Conservation (phyloP, 2,888 invertebrate genomes). For the Hoplodrina ambigua region DNA sequence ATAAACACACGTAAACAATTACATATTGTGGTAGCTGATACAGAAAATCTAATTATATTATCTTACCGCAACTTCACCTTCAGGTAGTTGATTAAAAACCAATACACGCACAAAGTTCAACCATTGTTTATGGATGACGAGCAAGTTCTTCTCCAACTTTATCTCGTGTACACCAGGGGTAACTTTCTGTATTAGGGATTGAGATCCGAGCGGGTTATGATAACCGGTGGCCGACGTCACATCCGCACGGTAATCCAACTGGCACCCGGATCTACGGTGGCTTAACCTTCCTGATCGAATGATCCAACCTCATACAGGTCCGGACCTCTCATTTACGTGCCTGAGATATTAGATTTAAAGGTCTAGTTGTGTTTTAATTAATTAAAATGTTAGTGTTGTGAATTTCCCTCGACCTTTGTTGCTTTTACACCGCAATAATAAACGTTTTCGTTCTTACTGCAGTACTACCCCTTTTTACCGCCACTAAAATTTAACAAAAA, state of each 20-base stretch:
- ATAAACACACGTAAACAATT: background rate
- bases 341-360: conserved; percentile 28
- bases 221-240: conserved; percentile 48
- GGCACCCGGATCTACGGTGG: conserved; percentile 49
- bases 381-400: conserved; percentile 27
- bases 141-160: conserved; percentile 41
- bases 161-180: conserved; percentile 12
- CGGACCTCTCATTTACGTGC: conserved; percentile 44
- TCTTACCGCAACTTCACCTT: background rate
- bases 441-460: conserved; percentile 10
- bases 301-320: conserved; percentile 38
- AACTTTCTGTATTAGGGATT: conserved; percentile 52
- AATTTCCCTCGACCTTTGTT: conserved; percentile 8
- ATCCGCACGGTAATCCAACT: conserved; percentile 53
- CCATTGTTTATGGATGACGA: conserved; percentile 48
- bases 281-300: conserved; percentile 55
- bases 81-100: conserved; percentile 40
- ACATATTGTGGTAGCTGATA: background rate
- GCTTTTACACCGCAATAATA: background rate
- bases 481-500: conserved; percentile 39
- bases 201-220: conserved; percentile 37
- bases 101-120: conserved; percentile 49
- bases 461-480: conserved; percentile 12
- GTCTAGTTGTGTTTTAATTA: conserved; percentile 37
- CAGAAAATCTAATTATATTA: conserved; percentile 16